A percentile compares a stretch with the other conserved stretches of the same genome.
Evolutionary conservation across 2,113 vertebrate genomes (phyloP).

Genomic region (Tenrec ecaudatus): DNA sequence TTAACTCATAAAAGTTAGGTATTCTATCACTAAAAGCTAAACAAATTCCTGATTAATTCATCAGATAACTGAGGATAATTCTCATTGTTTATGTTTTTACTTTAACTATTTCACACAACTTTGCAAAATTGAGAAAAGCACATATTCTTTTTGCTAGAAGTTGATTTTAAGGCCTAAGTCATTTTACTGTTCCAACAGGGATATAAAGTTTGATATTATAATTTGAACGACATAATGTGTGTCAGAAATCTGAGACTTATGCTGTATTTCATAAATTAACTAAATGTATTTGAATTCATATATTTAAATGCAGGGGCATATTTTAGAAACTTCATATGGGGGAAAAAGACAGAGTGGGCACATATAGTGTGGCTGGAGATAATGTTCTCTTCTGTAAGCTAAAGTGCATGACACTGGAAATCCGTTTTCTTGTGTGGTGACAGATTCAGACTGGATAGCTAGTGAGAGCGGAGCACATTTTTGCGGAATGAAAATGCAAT

Average conservation of each 20-base stretch:
- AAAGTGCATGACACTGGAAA: conserved; percentile 54
- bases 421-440: conserved; percentile 60
- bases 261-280: neutral
- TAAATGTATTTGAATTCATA: neutral
- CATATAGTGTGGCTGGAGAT: conserved; percentile 31
- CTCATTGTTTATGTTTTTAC: neutral
- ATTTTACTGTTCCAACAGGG: neutral
- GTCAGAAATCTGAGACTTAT: neutral
- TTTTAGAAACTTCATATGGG: conserved; percentile 1
- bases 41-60: neutral
- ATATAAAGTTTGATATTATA: neutral
- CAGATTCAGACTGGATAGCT: conserved; percentile 55
- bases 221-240: conserved; percentile 34
- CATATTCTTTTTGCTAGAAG: neutral
- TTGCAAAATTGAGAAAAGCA: neutral
- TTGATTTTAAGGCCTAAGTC: neutral
- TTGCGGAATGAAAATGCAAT: conserved; percentile 52
- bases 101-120: neutral
- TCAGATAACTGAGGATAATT: neutral
- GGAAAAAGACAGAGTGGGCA: conserved; percentile 47
- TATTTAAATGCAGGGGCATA: neutral
- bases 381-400: conserved; percentile 64
- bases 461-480: neutral
- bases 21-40: conserved; percentile 6
- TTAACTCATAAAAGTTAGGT: neutral